Evolutionary conservation across 2,797 vertebrate genomes (phyloP), one percentile per base, ranked within the genome.

Genomic region (Taeniopygia guttata): DNA sequence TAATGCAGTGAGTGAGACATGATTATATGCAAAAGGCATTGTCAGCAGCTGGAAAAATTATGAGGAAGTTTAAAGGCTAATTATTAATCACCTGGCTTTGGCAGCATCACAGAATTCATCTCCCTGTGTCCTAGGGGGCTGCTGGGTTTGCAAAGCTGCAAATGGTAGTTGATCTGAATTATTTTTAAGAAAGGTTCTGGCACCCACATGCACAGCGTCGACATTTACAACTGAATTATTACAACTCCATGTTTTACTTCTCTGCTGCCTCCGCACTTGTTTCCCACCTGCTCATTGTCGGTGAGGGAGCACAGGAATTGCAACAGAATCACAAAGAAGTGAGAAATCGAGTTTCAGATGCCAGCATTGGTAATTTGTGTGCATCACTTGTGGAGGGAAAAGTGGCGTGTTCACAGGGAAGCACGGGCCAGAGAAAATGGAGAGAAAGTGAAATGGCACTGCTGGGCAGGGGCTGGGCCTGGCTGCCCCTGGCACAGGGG

Each of bases 31-130:
- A 91, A 62, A 85, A 96, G 69, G 51, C 75, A 67, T 91, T 96
- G 93, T 94, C 93, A 94, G 93, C 66, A 93, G 95, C 70, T 89
- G 86, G 90, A 86, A 93, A 95, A 97, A 90, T 83, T 38, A 87
- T 46, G 58, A 64, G 75, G 32, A 92, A 81, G 40, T 96, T 94
- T 93, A 48, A 94, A 96, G 93, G 63, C 62, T 95, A 52, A 94
- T 96, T 93, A 97, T 96, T 95, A 85, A 67, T 96, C 94, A 87
- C 89, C 73, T 94, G 87, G 34, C 88, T 89, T 78, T 64, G 86
- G 96, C 94, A 94, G 84, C 88, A 43, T 48, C 46, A 13, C 48
- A 60, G 91, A 66, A 75, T 43, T 76, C 58, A 42, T 84, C 62
- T 94, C 80, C 62, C 80, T 34, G 34, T 60, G 87, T 90, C 84